These are phyloP conservation scores for Branchellion lobata DNA, from an alignment of 2,888 invertebrate species.

Conservation along the genomic window DNA sequence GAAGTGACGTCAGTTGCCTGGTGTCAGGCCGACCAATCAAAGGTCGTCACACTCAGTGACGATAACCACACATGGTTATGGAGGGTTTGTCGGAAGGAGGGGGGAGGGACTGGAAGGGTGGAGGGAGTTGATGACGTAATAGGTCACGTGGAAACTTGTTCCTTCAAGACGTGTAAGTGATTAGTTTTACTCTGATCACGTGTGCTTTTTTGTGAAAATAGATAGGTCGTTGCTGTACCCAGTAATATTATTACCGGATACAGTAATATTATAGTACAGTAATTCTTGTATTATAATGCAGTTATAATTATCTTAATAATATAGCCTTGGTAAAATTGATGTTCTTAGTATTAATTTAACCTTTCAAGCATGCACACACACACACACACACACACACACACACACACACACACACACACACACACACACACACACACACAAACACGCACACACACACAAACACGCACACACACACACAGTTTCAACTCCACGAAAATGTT, in stretches of 20 bases:
- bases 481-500: conserved; percentile 32
- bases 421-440: no score
- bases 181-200: background rate
- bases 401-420: no score
- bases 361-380: no score
- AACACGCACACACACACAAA: no score
- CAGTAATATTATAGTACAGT: no score
- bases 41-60: conserved; percentile 51
- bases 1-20: conserved; percentile 68
- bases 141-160: background rate
- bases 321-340: no score
- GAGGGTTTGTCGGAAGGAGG: conserved; percentile 39
- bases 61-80: conserved; percentile 50
- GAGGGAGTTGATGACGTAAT: background rate
- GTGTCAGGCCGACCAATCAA: conserved; percentile 47
- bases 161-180: background rate
- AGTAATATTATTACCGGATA: no score
- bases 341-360: no score
- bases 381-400: no score
- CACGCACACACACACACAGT: background rate
- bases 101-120: background rate
- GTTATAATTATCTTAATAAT: no score
- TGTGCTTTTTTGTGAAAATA: background rate
- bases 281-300: no score
- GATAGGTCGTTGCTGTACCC: background rate